Evolutionary conservation across 2,113 vertebrate genomes (phyloP), one percentile per base, ranked within the genome.

Genomic region (Polypterus senegalus): DNA sequence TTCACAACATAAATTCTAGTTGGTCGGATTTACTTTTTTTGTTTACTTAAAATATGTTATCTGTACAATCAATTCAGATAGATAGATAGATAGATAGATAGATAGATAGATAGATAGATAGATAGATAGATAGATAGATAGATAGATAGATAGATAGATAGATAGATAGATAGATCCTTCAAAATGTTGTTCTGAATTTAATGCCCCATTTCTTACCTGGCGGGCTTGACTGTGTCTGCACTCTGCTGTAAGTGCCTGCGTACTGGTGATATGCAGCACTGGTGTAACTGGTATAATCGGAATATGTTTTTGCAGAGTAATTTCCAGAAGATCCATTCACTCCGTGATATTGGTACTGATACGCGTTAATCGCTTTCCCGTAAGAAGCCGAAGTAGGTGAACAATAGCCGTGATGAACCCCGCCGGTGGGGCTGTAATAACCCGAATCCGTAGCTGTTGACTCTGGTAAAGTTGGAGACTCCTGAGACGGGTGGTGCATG

Each of bases 381-480:
- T 97, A 98, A 64, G 91, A 89, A 65, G 88, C 81, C 66, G 95
- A 89, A 75, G 89, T 91, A 74, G 96, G 93, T 63, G 96, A 97
- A 77, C 94, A 95, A 83, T 97, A 97, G 73, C 94, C 93, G 74
- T 97, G 93, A 66, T 90, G 77, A 72, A 91, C 85, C 71, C 82
- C 91, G 66, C 83, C 90, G 59, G 90, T 74, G n/a, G 92, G 90
- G 76, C 91, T 94, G 83, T 97, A 98, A 80, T 97, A 98, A 82
- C 96, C 96, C 71, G 94, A 91, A 82, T 98, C 94, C 76, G 96
- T 97, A 76, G 96, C 91, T 61, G 93, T 90, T 27, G 96, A 97
- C 81, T 98, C 96, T 53, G 96, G 96, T 74, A 97, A 80, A 78
- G 96, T 98, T 61, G 96, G 96, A 68, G 96, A 98, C 84, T 98